phyloP scores from a whole-genome alignment of 1,140 invertebrate species.

The Manduca sexta region DNA sequence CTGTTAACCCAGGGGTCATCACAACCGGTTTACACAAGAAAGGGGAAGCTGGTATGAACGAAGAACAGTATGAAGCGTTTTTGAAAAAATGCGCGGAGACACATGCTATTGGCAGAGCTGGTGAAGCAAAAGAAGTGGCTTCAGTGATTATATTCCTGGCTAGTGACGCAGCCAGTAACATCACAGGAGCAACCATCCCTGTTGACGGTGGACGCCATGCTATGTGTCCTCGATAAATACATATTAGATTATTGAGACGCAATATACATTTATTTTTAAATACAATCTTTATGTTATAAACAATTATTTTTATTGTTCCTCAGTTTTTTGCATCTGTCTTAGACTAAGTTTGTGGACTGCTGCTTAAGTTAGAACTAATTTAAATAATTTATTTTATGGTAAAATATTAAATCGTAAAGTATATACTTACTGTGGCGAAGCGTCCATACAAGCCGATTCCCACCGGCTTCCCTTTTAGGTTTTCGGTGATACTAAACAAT shows the following conservation, averaged over 20 bases:
- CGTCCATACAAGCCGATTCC: too few species aligned
- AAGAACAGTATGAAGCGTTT: conserved; percentile 80
- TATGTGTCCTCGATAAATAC: conserved; percentile 19
- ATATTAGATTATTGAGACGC: neutral
- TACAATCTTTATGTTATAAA: neutral
- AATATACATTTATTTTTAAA: neutral
- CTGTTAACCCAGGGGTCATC: conserved; percentile 84
- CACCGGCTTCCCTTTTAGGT: too few species aligned
- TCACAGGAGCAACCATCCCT: conserved; percentile 83
- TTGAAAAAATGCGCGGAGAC: conserved; percentile 81
- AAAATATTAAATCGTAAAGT: too few species aligned
- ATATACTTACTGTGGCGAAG: too few species aligned
- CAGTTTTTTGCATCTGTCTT: too few species aligned
- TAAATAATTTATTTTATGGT: too few species aligned
- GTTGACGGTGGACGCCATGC: conserved; percentile 80
- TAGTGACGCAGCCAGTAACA: conserved; percentile 82
- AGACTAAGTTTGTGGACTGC: too few species aligned
- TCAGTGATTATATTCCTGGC: conserved; percentile 85
- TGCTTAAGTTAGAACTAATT: too few species aligned
- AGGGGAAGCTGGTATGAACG: conserved; percentile 77
- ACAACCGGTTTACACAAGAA: conserved; percentile 84
- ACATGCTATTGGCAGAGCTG: conserved; percentile 84
- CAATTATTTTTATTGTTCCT: too few species aligned
- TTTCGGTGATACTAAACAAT: too few species aligned
- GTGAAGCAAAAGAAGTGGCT: conserved; percentile 82